These are phyloP conservation scores for Amia ocellicauda DNA, from an alignment of 2,113 vertebrate genomes.

Conservation along the genomic window DNA sequence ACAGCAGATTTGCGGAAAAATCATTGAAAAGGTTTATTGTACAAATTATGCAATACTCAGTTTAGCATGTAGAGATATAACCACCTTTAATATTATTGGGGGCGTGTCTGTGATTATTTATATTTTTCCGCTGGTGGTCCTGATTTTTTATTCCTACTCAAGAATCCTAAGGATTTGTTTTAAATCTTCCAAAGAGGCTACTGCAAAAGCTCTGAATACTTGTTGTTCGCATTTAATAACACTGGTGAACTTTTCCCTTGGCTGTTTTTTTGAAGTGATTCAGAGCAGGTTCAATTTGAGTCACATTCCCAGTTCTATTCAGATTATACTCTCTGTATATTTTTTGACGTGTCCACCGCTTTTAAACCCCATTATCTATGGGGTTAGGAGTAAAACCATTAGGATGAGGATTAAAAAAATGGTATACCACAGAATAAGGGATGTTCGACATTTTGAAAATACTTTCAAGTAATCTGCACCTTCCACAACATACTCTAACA, in stretches of 20 bases:
- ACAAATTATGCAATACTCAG: too few species aligned
- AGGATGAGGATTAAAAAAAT: constrained; percentile 15
- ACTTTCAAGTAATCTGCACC: too few species aligned
- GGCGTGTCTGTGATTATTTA: too few species aligned
- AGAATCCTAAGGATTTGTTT: constrained; percentile 30
- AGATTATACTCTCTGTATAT: constrained; percentile 40
- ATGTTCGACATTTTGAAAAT: background rate
- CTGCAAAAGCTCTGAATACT: constrained; percentile 44
- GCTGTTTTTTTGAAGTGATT: constrained; percentile 31
- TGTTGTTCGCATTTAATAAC: constrained; percentile 47
- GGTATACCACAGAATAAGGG: constrained; percentile 1
- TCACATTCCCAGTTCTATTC: background rate
- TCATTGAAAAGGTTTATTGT: constrained; percentile 1
- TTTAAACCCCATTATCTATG: constrained; percentile 47
- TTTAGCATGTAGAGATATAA: too few species aligned
- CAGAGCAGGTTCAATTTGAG: constrained; percentile 41
- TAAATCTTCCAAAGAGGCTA: constrained; percentile 19
- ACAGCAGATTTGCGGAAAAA: background rate
- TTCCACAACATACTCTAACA: too few species aligned
- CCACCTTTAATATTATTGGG: too few species aligned
- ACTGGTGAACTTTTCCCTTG: constrained; percentile 40
- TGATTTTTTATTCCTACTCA: too few species aligned
- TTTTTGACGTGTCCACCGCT: constrained; percentile 34
- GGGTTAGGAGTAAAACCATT: constrained; percentile 41
- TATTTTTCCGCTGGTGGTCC: too few species aligned